phyloP scores from a whole-genome alignment of 2,888 invertebrate genomes.

The Desoria tigrina region DNA sequence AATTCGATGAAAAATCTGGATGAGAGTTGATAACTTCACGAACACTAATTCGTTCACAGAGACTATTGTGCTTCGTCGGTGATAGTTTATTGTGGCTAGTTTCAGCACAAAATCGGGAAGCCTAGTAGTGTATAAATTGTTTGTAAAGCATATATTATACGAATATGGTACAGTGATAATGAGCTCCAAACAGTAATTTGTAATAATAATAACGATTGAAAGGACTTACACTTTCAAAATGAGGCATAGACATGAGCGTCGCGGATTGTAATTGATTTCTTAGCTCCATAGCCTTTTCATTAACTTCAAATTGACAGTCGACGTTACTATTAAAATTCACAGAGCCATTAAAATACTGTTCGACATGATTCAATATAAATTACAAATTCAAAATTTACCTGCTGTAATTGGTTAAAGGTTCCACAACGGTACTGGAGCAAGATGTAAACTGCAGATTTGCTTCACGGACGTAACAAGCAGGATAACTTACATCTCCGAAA shows the following conservation, averaged over 20 bases:
- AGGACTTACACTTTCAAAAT: slow-evolving; percentile 9
- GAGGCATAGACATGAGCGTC: slow-evolving; percentile 22
- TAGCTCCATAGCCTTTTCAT: background rate
- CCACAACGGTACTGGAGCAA: background rate
- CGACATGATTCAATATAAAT: too few relatives aligned
- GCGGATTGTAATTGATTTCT: background rate
- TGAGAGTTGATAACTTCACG: slow-evolving; percentile 63
- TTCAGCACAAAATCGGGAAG: slow-evolving; percentile 65
- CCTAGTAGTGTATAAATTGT: too few relatives aligned
- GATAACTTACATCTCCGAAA: slow-evolving; percentile 62
- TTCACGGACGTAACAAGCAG: slow-evolving; percentile 59
- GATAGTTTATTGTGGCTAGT: slow-evolving; percentile 64
- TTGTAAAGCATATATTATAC: too few relatives aligned
- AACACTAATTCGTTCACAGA: slow-evolving; percentile 65
- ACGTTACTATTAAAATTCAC: too few relatives aligned
- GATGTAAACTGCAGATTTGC: slow-evolving; percentile 19
- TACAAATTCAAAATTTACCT: too few relatives aligned
- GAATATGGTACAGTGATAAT: too few relatives aligned
- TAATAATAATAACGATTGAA: too few relatives aligned
- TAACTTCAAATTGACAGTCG: background rate
- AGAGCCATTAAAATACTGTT: too few relatives aligned
- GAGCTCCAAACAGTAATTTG: background rate
- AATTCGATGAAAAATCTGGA: slow-evolving; percentile 25
- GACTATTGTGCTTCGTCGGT: slow-evolving; percentile 68
- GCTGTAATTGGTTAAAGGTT: background rate